Percentiles rank a stretch among this genome's conserved stretches.
Conservation (phyloP, 2,113 vertebrate genomes). For the Eidolon helvum region DNA sequence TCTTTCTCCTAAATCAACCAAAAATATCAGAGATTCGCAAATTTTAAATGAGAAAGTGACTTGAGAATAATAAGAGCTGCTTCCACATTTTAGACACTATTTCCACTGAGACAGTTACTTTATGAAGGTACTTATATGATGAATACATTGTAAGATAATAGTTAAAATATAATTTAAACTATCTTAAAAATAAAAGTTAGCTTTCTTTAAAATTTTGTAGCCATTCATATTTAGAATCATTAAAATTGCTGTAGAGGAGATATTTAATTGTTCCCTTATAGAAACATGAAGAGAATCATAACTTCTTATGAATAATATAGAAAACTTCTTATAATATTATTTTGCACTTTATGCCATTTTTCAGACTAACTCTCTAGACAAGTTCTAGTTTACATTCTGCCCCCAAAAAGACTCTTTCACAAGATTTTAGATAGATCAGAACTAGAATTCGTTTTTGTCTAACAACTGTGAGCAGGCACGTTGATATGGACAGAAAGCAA, state of each 20-base stretch:
- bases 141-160: background rate
- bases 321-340: background rate
- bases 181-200: background rate
- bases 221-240: background rate
- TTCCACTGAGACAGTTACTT: background rate
- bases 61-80: background rate
- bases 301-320: background rate
- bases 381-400: background rate
- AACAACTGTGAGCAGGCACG: background rate
- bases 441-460: background rate
- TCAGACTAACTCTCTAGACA: background rate
- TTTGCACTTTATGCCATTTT: background rate
- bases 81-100: background rate
- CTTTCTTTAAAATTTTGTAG: background rate
- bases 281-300: background rate
- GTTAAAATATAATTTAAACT: background rate
- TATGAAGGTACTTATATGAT: background rate
- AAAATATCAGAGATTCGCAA: background rate
- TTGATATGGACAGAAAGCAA: background rate
- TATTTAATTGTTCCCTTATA: background rate
- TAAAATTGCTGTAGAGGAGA: background rate
- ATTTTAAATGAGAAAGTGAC: background rate
- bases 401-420: background rate
- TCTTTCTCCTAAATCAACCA: background rate
- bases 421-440: background rate